Conservation (phyloP, 2,797 vertebrate genomes). For the Ciconia nigra region DNA sequence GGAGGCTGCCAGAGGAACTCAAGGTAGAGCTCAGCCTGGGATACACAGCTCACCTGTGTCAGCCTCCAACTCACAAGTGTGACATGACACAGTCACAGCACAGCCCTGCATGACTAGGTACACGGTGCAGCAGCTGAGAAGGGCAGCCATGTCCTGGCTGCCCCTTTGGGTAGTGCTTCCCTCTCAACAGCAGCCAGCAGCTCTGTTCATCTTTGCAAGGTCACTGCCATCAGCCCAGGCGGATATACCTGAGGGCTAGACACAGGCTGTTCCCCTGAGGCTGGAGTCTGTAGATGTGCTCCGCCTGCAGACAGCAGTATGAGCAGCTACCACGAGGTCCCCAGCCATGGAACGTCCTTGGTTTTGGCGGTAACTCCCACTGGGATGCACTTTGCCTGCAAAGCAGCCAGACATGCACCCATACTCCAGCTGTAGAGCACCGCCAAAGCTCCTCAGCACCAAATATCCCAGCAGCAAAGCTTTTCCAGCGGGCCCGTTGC, state of each 20-base stretch:
- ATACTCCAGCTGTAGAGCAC: background rate
- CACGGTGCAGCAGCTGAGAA: background rate
- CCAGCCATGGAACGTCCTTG: background rate
- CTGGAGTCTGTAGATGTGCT: background rate
- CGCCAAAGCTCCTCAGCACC: background rate
- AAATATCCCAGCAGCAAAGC: background rate
- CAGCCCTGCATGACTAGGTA: background rate
- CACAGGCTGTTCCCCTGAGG: background rate
- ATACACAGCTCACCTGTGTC: background rate
- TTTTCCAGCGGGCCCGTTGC: rapidly evolving
- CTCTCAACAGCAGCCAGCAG: background rate
- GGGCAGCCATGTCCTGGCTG: background rate
- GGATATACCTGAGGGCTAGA: background rate
- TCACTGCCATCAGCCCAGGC: background rate
- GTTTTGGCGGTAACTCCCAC: background rate
- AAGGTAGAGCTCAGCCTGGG: background rate
- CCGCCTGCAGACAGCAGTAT: background rate
- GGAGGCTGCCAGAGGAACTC: background rate
- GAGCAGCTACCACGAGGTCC: background rate
- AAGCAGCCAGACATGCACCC: background rate
- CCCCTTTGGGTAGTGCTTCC: background rate
- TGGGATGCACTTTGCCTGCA: background rate
- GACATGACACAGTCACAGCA: background rate
- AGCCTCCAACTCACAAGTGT: background rate
- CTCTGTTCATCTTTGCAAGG: background rate